Conservation (phyloP, 2,888 invertebrate genomes). For the Minunthozetes semirufus region DNA sequence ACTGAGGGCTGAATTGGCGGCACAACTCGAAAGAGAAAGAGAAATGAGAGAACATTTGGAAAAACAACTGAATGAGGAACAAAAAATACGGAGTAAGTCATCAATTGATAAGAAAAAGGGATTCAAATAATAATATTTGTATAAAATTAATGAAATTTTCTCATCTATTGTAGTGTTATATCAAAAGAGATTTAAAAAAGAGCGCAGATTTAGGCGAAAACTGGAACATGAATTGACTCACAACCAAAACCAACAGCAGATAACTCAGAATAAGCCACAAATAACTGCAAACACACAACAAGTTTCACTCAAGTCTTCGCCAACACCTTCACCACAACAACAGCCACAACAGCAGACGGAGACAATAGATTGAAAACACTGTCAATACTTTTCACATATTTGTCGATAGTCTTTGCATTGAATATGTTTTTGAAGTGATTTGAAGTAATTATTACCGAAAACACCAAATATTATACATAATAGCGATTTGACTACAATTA, state of each 20-base stretch:
- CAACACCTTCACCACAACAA: constrained; percentile 21
- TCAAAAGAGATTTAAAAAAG: constrained; percentile 82
- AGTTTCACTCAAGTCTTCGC: constrained; percentile 19
- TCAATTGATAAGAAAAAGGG: background rate
- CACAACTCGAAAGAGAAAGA: constrained; percentile 86
- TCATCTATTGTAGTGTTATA: constrained; percentile 60
- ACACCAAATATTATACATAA: constrained; percentile 10
- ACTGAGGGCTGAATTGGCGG: constrained; percentile 84
- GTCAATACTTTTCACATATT: constrained; percentile 9
- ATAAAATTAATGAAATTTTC: background rate
- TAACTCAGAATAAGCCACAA: constrained; percentile 15
- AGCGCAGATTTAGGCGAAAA: constrained; percentile 70
- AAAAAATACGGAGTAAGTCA: constrained; percentile 82
- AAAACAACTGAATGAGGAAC: constrained; percentile 84
- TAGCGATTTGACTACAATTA: too few relatives aligned
- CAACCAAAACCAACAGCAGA: constrained; percentile 29
- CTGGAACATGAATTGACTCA: constrained; percentile 75
- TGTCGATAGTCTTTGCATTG: constrained; percentile 17
- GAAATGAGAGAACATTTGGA: constrained; percentile 90
- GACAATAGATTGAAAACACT: background rate
- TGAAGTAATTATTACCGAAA: constrained; percentile 14
- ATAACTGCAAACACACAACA: constrained; percentile 28
- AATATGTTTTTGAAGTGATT: background rate
- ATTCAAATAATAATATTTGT: background rate
- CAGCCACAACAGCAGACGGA: constrained; percentile 23